Evolutionary conservation across 2,797 vertebrate species (phyloP).

Genomic region (Poecile montanus): DNA sequence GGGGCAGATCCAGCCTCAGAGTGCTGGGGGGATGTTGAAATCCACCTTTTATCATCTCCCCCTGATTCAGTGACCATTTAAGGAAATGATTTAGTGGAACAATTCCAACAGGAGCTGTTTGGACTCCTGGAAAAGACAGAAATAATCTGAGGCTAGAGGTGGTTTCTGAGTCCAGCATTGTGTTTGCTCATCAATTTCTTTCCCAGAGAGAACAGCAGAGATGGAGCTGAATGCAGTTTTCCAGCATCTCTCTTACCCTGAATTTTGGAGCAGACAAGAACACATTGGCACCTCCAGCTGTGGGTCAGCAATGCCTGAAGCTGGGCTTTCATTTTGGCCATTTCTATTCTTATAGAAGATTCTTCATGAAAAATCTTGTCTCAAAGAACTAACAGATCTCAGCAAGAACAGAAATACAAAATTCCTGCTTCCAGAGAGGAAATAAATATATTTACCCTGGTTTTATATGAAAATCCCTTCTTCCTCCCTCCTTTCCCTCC

Average conservation of each 20-base stretch:
- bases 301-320: accelerated
- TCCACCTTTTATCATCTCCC: background rate
- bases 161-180: background rate
- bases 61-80: background rate
- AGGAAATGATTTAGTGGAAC: background rate
- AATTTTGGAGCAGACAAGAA: background rate
- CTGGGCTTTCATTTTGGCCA: background rate
- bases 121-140: background rate
- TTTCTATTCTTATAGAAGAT: background rate
- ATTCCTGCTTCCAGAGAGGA: background rate
- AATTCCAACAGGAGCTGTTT: background rate
- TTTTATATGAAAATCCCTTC: background rate
- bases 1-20: background rate
- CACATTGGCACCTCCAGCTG: background rate
- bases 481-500: background rate
- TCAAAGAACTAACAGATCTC: background rate
- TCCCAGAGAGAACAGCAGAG: background rate
- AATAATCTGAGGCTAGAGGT: background rate
- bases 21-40: background rate
- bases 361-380: background rate
- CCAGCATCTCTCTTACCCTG: background rate
- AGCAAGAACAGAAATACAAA: background rate
- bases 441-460: background rate
- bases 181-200: background rate
- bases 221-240: background rate